Conservation (phyloP, 2,888 invertebrate genomes). For the Caenorhabditis zanzibari region DNA sequence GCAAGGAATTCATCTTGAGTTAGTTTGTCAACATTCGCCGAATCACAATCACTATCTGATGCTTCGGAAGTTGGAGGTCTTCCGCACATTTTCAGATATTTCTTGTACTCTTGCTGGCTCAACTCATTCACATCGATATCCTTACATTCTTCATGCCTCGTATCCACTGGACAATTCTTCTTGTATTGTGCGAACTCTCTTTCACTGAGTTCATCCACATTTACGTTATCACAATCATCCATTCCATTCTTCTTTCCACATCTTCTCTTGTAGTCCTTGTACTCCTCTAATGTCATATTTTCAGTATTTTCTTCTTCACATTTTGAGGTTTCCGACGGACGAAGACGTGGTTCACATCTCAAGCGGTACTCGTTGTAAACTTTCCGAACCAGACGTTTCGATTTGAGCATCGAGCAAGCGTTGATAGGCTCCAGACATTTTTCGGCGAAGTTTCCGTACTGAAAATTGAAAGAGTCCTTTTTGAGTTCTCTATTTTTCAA, state of each 20-base stretch:
- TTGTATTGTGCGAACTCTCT: constrained; percentile 22
- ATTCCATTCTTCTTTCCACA: constrained; percentile 7
- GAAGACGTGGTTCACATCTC: constrained; percentile 35
- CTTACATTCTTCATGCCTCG: constrained; percentile 1
- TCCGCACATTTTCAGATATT: constrained; percentile 39
- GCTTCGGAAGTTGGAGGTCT: constrained; percentile 14
- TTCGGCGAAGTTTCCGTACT: constrained; percentile 44
- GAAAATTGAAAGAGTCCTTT: neutral
- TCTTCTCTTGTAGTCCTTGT: constrained; percentile 11
- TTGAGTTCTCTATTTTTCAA: too few relatives aligned
- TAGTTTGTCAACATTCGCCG: neutral
- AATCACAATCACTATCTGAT: constrained; percentile 23
- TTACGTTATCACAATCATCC: constrained; percentile 27
- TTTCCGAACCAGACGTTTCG: constrained; percentile 28
- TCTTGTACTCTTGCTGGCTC: constrained; percentile 27
- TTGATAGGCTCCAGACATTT: constrained; percentile 46
- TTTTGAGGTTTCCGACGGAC: neutral
- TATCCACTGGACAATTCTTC: neutral
- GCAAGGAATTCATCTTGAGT: constrained; percentile 11
- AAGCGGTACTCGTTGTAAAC: constrained; percentile 35
- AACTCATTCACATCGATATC: constrained; percentile 16
- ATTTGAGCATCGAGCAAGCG: constrained; percentile 49
- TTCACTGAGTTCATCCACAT: constrained; percentile 25
- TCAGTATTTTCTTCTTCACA: constrained; percentile 27
- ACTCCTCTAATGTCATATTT: constrained; percentile 40